Percentiles rank a stretch among this genome's conserved stretches.
Conservation (phyloP, 2,113 vertebrate genomes). For the Arvicanthis niloticus region DNA sequence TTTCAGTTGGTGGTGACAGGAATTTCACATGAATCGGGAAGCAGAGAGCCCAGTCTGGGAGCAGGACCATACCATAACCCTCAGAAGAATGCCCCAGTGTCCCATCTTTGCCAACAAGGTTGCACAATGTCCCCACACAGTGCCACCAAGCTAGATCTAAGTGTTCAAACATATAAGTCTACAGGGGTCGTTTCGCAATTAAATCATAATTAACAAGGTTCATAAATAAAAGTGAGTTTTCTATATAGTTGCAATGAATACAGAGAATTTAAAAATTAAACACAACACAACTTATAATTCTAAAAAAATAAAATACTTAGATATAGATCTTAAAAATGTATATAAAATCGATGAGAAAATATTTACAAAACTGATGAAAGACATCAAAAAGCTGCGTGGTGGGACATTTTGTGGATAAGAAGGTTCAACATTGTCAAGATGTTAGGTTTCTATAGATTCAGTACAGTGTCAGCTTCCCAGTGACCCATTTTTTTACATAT, state of each 20-base stretch:
- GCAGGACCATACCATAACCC: background rate
- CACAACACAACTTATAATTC: background rate
- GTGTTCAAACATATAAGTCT: background rate
- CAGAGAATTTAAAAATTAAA: background rate
- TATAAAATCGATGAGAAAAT: background rate
- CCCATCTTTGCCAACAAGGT: background rate
- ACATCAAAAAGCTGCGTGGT: background rate
- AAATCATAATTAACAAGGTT: background rate
- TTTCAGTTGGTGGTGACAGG: background rate
- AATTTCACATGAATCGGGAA: background rate
- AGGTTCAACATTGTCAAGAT: background rate
- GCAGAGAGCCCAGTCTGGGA: background rate
- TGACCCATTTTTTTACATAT: background rate
- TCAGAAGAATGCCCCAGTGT: background rate
- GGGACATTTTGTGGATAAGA: background rate
- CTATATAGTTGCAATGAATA: background rate
- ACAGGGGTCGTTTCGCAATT: background rate
- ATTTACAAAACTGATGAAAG: background rate
- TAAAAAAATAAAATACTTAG: background rate
- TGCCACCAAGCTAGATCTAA: background rate
- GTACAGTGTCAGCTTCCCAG: background rate
- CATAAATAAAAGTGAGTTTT: background rate
- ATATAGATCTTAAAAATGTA: background rate
- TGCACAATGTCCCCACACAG: background rate
- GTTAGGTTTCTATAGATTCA: background rate